phyloP scores from a whole-genome alignment of 1,140 invertebrate genomes.

The Conus ventricosus region DNA sequence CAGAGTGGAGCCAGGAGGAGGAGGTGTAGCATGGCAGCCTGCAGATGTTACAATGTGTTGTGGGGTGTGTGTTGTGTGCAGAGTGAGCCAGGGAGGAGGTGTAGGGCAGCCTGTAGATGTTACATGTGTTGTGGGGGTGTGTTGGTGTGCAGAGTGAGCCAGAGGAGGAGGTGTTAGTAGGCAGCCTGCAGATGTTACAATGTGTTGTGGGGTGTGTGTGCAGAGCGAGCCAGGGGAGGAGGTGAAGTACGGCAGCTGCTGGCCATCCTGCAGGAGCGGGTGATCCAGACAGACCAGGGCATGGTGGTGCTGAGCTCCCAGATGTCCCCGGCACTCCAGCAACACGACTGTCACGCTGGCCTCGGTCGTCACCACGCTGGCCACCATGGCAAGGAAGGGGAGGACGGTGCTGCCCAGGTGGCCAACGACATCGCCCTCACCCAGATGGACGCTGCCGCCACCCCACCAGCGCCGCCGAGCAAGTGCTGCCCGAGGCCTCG shows the following conservation, averaged over 20 bases:
- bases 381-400: constrained; percentile 78
- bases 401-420: constrained; percentile 41
- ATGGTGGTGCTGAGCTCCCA: constrained; percentile 64
- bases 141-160: constrained; percentile 66
- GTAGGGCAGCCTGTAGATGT: constrained; percentile 34
- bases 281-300: constrained; percentile 72
- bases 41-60: too few relatives aligned
- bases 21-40: too few relatives aligned
- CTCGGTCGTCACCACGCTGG: constrained; percentile 77
- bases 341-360: constrained; percentile 76
- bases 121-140: too few relatives aligned
- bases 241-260: constrained; percentile 57
- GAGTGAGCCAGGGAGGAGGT: constrained; percentile 44
- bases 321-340: constrained; percentile 44
- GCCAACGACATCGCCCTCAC: constrained; percentile 20
- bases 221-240: constrained; percentile 48
- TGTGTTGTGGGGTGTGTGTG: background rate
- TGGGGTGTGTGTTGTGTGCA: background rate
- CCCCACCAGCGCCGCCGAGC: background rate
- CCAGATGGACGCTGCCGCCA: constrained; percentile 26
- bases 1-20: too few relatives aligned
- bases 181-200: constrained; percentile 10
- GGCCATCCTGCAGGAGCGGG: constrained; percentile 72
- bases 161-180: constrained; percentile 64
- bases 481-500: background rate